Conservation (phyloP, 2,888 invertebrate genomes). For the Ligdia adustata region DNA sequence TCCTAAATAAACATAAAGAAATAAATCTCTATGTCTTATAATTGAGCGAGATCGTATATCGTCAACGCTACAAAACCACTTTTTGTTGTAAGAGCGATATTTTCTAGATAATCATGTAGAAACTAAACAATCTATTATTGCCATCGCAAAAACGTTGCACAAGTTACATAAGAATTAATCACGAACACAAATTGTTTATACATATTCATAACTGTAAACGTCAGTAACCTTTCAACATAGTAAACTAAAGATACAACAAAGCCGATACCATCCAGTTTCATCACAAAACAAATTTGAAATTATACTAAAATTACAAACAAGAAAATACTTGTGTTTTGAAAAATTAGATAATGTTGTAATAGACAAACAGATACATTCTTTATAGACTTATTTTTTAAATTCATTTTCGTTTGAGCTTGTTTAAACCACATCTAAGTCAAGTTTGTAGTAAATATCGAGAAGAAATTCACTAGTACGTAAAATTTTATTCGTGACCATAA, state of each 20-base stretch:
- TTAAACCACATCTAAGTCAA: no score
- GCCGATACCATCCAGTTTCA: no score
- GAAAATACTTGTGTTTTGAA: no score
- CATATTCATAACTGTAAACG: slow-evolving; percentile 3
- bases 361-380: no score
- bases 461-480: slow-evolving; percentile 3
- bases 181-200: slow-evolving; percentile 14
- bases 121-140: slow-evolving; percentile 8
- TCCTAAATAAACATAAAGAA: slow-evolving; percentile 45
- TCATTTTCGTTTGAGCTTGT: no score
- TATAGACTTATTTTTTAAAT: no score
- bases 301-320: no score
- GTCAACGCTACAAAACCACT: slow-evolving; percentile 16
- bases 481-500: slow-evolving; percentile 9
- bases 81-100: slow-evolving; percentile 1
- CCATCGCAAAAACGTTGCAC: slow-evolving; percentile 6
- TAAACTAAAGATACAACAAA: no score
- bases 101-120: slow-evolving; percentile 9
- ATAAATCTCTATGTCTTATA: slow-evolving; percentile 37
- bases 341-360: no score
- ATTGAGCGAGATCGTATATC: slow-evolving; percentile 29
- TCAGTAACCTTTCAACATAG: slow-evolving; percentile 6
- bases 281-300: no score
- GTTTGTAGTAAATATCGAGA: no score
- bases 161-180: slow-evolving; percentile 11